These are phyloP conservation scores for Dynastes grantii DNA, from an alignment of 2,888 invertebrate genomes.

Conservation along the genomic window DNA sequence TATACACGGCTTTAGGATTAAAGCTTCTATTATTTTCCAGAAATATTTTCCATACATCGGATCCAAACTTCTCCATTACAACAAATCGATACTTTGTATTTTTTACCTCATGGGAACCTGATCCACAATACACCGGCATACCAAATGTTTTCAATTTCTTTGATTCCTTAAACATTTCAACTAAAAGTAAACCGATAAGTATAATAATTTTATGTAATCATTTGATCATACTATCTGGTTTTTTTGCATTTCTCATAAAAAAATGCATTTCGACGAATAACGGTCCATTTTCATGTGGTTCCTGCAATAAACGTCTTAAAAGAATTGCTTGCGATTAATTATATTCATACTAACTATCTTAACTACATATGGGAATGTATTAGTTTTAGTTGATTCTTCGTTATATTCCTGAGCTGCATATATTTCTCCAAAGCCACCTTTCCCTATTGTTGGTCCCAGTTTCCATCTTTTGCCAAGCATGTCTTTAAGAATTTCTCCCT, in stretches of 20 bases:
- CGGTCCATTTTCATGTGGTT: conserved; percentile 94
- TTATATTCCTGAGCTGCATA: conserved; percentile 84
- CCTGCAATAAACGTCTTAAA: conserved; percentile 73
- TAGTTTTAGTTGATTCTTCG: conserved; percentile 70
- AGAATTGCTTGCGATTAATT: background rate
- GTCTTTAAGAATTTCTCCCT: conserved; percentile 86
- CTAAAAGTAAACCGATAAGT: conserved; percentile 69
- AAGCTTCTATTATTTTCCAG: conserved; percentile 79
- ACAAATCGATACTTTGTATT: conserved; percentile 89
- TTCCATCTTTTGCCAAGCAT: conserved; percentile 85
- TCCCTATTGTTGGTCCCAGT: conserved; percentile 89
- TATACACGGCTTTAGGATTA: conserved; percentile 82
- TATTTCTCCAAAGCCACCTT: conserved; percentile 95
- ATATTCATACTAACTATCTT: conserved; percentile 81
- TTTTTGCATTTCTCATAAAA: conserved; percentile 84
- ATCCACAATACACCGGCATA: conserved; percentile 88
- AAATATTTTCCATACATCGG: conserved; percentile 87
- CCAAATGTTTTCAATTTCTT: conserved; percentile 83
- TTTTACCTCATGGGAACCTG: conserved; percentile 86
- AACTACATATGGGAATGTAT: conserved; percentile 79
- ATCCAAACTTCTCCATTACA: conserved; percentile 91
- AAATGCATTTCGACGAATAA: conserved; percentile 95
- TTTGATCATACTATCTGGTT: conserved; percentile 75
- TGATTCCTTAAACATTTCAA: conserved; percentile 79
- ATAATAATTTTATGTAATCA: background rate